phyloP scores from a whole-genome alignment of 2,797 vertebrate species.

The Anas bahamensis region DNA sequence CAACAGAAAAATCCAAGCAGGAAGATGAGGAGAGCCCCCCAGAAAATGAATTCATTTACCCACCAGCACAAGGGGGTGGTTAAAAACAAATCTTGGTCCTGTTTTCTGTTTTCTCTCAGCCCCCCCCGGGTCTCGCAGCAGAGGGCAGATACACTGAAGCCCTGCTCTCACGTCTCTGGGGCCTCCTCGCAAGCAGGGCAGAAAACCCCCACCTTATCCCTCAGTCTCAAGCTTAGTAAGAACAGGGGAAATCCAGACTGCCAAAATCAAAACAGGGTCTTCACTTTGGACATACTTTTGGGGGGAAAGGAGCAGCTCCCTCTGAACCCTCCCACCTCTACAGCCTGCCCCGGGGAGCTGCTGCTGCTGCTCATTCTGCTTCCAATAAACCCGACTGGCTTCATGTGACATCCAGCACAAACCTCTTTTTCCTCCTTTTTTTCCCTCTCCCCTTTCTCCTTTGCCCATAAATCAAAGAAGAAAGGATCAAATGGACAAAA shows the following conservation, averaged over 20 bases:
- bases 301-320: not conserved
- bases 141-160: no score
- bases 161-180: not conserved
- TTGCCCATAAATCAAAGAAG: constrained; percentile 77
- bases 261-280: not conserved
- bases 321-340: not conserved
- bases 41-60: not conserved
- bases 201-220: not conserved
- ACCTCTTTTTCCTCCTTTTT: constrained; percentile 65
- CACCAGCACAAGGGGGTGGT: not conserved
- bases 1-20: not conserved
- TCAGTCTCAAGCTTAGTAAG: not conserved
- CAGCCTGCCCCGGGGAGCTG: accelerated
- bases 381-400: constrained; percentile 60
- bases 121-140: not conserved
- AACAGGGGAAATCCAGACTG: not conserved
- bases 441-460: constrained; percentile 69
- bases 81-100: not conserved
- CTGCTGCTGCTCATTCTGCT: not conserved
- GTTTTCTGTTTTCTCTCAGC: not conserved
- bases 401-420: constrained; percentile 66
- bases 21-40: not conserved
- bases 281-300: not conserved
- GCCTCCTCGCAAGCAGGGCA: not conserved
- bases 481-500: constrained; percentile 81